These are phyloP conservation scores for Guaruba guarouba DNA, from an alignment of 2,113 vertebrate species.

Conservation along the genomic window DNA sequence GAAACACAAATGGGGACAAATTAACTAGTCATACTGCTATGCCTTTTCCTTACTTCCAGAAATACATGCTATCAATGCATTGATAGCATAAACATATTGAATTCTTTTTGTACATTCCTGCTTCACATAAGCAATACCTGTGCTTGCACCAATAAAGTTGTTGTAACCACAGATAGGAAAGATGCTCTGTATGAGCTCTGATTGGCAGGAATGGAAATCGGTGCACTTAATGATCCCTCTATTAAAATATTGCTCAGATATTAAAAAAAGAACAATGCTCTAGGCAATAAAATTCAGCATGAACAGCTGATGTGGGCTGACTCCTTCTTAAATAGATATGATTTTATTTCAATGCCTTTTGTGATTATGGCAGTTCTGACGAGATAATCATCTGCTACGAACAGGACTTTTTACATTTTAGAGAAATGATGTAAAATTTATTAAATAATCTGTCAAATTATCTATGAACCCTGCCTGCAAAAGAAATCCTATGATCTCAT, in stretches of 20 bases:
- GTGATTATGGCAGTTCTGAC: neutral
- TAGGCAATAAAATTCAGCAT: slow-evolving; percentile 1
- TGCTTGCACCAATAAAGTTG: neutral
- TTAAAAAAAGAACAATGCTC: neutral
- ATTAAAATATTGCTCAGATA: neutral
- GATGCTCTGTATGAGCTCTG: neutral
- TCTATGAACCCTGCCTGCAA: neutral
- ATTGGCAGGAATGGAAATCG: neutral
- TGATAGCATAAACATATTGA: neutral
- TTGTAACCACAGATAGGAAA: neutral
- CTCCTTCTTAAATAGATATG: neutral
- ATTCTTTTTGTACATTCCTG: neutral
- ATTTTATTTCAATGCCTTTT: neutral
- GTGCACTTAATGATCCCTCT: neutral
- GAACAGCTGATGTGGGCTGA: slow-evolving; percentile 2
- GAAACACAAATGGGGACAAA: neutral
- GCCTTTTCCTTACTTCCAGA: neutral
- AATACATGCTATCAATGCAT: neutral
- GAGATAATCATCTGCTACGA: neutral
- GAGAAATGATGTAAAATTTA: slow-evolving; percentile 5
- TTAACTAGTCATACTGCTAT: neutral
- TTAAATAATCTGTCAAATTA: slow-evolving; percentile 45
- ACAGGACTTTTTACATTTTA: neutral
- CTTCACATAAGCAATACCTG: neutral
- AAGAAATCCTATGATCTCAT: slow-evolving; percentile 5